phyloP scores from a whole-genome alignment of 1,140 invertebrate species.

The Drosophila funebris region DNA sequence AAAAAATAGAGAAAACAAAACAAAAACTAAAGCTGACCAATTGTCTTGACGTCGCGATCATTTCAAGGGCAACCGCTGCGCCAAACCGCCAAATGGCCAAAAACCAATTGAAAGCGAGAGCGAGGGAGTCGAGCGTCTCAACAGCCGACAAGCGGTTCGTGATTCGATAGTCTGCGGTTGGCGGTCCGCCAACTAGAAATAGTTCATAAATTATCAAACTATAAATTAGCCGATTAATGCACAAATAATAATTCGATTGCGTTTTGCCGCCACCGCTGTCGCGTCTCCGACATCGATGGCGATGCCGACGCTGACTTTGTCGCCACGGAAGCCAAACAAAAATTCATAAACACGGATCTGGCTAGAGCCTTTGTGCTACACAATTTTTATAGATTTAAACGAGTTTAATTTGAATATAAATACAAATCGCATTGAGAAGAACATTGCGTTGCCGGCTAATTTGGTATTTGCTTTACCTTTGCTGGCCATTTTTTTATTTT shows the following conservation, averaged over 20 bases:
- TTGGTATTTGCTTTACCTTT: constrained; percentile 68
- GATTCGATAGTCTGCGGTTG: constrained; percentile 9
- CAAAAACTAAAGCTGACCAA: constrained; percentile 57
- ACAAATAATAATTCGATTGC: constrained; percentile 79
- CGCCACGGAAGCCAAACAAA: constrained; percentile 51
- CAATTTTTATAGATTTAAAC: constrained; percentile 79
- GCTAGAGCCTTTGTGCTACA: constrained; percentile 69
- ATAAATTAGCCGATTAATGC: constrained; percentile 82
- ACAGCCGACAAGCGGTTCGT: background rate
- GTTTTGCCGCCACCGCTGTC: constrained; percentile 59
- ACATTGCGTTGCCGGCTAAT: constrained; percentile 70
- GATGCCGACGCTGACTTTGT: constrained; percentile 55
- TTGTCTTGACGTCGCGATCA: constrained; percentile 56
- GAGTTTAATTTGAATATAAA: constrained; percentile 81
- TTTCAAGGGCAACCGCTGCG: constrained; percentile 66
- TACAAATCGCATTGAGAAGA: constrained; percentile 77
- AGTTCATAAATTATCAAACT: constrained; percentile 81
- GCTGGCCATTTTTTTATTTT: constrained; percentile 27
- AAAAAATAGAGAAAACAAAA: constrained; percentile 31
- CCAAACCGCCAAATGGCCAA: constrained; percentile 35
- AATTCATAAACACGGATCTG: constrained; percentile 79
- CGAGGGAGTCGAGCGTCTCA: constrained; percentile 51
- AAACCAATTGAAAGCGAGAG: constrained; percentile 76
- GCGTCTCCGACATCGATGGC: constrained; percentile 52
- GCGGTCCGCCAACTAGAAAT: constrained; percentile 64